Percentiles rank a stretch among this genome's conserved stretches.
phyloP scores from a whole-genome alignment of 2,797 vertebrate species.

The Lagorchestes hirsutus region DNA sequence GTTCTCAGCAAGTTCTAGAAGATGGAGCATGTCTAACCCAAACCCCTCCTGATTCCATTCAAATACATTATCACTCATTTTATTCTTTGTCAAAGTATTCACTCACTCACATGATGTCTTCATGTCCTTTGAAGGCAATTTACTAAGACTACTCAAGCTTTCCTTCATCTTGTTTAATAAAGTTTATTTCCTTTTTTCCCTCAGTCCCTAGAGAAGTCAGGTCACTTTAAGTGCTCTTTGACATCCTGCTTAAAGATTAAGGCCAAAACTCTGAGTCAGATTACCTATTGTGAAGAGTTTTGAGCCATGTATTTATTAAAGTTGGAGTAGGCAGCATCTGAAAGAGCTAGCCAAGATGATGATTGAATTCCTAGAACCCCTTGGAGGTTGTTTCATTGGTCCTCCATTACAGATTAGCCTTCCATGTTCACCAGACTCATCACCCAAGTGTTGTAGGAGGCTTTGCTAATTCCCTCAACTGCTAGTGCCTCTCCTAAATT shows the following conservation, averaged over 20 bases:
- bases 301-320: neutral
- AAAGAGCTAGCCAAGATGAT: neutral
- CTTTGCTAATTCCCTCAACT: neutral
- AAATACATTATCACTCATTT: neutral
- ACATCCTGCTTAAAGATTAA: neutral
- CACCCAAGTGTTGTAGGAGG: neutral
- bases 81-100: neutral
- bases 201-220: neutral
- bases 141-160: neutral
- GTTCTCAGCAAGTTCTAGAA: neutral
- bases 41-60: neutral
- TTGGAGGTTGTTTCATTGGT: neutral
- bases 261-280: neutral
- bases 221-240: neutral
- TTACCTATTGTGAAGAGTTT: neutral
- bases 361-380: neutral
- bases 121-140: neutral
- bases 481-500: neutral
- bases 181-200: neutral
- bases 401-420: neutral
- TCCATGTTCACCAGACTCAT: neutral
- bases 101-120: neutral
- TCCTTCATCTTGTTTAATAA: neutral
- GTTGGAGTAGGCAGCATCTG: neutral
- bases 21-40: neutral